Percentiles rank a stretch among this genome's conserved stretches.
These are phyloP conservation scores for Pogonocherus hispidulus DNA, from an alignment of 2,888 invertebrate species.

Conservation along the genomic window DNA sequence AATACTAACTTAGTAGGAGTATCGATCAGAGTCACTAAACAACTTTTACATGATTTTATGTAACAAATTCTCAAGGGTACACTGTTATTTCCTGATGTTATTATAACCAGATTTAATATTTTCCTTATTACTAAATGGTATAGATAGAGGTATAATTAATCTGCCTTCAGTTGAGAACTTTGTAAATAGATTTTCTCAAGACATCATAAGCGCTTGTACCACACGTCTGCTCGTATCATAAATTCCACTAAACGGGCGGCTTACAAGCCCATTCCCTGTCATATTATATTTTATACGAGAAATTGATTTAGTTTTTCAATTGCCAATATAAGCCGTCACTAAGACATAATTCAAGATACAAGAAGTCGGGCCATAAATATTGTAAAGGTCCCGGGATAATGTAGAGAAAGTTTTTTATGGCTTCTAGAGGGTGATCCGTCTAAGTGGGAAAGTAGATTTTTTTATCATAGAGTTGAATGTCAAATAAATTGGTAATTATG, in stretches of 20 bases:
- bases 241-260: constrained; percentile 8
- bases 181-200: constrained; percentile 2
- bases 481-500: too few species aligned
- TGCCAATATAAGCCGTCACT: constrained; percentile 29
- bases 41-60: too few species aligned
- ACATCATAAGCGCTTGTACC: constrained; percentile 7
- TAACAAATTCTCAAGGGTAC: too few species aligned
- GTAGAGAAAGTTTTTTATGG: constrained; percentile 39
- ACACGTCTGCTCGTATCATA: constrained; percentile 3
- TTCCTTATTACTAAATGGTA: neutral
- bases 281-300: constrained; percentile 23
- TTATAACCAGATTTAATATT: neutral
- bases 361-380: constrained; percentile 22
- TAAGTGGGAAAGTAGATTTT: too few species aligned
- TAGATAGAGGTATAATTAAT: neutral
- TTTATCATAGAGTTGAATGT: too few species aligned
- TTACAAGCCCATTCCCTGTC: constrained; percentile 23
- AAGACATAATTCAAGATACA: constrained; percentile 29
- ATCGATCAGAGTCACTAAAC: too few species aligned
- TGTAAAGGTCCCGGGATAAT: constrained; percentile 17
- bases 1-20: too few species aligned
- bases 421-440: neutral
- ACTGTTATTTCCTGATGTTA: too few species aligned
- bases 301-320: constrained; percentile 34
- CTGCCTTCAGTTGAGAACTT: neutral